Conservation (phyloP, 2,888 invertebrate species). For the Pinctada fucata region DNA sequence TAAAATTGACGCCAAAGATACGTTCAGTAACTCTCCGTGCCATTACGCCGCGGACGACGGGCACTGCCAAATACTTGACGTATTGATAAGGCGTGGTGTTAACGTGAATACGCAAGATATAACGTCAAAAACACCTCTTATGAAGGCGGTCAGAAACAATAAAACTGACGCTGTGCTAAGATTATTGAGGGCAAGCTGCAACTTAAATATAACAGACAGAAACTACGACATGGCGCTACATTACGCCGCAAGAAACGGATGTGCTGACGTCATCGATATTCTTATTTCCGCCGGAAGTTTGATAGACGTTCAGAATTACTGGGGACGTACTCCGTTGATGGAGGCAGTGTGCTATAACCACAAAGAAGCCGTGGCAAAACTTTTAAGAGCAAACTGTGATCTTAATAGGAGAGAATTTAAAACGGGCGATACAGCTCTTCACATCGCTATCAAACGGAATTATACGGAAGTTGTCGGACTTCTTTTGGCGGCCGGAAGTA, state of each 20-base stretch:
- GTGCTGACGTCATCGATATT: conserved; percentile 72
- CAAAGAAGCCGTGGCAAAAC: conserved; percentile 71
- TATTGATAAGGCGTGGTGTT: conserved; percentile 71
- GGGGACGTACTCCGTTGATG: conserved; percentile 76
- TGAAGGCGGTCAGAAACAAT: conserved; percentile 76
- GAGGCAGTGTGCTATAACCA: conserved; percentile 77
- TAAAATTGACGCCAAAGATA: conserved; percentile 75
- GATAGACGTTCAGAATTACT: conserved; percentile 76
- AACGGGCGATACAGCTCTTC: conserved; percentile 75
- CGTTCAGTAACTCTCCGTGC: conserved; percentile 76
- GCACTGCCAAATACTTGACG: conserved; percentile 73
- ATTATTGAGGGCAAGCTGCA: conserved; percentile 69
- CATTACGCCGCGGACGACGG: conserved; percentile 77
- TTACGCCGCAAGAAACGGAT: conserved; percentile 75
- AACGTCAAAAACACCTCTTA: conserved; percentile 76
- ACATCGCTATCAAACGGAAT: conserved; percentile 75
- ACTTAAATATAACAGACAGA: conserved; percentile 74
- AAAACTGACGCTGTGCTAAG: conserved; percentile 74
- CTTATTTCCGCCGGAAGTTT: conserved; percentile 73
- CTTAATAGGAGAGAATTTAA: conserved; percentile 75
- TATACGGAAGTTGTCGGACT: conserved; percentile 74
- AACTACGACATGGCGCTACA: conserved; percentile 76
- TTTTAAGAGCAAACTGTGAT: conserved; percentile 72
- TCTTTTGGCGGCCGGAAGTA: conserved; percentile 72
- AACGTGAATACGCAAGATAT: conserved; percentile 76